Percentiles rank a stretch among this genome's conserved stretches.
These are phyloP conservation scores for Argyrosomus regius DNA, from an alignment of 2,797 vertebrate species.

Conservation along the genomic window DNA sequence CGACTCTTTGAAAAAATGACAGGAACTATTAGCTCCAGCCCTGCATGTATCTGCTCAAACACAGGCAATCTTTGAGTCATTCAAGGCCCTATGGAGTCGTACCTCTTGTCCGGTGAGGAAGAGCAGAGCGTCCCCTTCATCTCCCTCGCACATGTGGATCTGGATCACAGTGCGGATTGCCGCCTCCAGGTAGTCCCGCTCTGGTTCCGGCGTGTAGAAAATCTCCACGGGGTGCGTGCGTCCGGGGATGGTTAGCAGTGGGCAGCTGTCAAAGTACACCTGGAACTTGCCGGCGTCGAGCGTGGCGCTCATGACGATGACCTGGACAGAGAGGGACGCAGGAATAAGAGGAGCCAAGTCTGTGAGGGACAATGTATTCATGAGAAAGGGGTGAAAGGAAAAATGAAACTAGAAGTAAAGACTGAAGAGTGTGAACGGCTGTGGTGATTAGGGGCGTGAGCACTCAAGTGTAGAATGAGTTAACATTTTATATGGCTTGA, in stretches of 20 bases:
- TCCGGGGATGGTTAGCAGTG: slow-evolving; percentile 95
- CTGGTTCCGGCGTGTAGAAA: slow-evolving; percentile 96
- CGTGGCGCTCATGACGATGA: slow-evolving; percentile 98
- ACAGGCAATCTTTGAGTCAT: too few relatives aligned
- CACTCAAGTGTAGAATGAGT: slow-evolving; percentile 38
- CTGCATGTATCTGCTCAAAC: neutral
- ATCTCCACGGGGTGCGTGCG: slow-evolving; percentile 98
- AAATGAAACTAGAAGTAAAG: slow-evolving; percentile 21
- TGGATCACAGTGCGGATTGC: slow-evolving; percentile 97
- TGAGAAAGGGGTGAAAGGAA: slow-evolving; percentile 17
- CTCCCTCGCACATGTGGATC: slow-evolving; percentile 97
- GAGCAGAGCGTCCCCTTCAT: slow-evolving; percentile 93
- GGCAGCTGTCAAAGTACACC: slow-evolving; percentile 97
- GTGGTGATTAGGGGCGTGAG: slow-evolving; percentile 25
- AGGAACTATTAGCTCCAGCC: neutral
- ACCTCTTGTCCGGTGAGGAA: slow-evolving; percentile 99
- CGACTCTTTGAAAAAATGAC: neutral
- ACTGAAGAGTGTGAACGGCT: slow-evolving; percentile 32
- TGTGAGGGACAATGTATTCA: slow-evolving; percentile 12
- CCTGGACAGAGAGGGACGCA: slow-evolving; percentile 76
- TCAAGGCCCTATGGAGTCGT: neutral
- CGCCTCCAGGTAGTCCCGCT: slow-evolving; percentile 97
- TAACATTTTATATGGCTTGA: slow-evolving; percentile 42
- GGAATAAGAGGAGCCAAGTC: too few relatives aligned
- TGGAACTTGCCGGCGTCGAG: slow-evolving; percentile 98